These are phyloP conservation scores for Rallus crepitans DNA, from an alignment of 2,797 vertebrate genomes.

Conservation along the genomic window DNA sequence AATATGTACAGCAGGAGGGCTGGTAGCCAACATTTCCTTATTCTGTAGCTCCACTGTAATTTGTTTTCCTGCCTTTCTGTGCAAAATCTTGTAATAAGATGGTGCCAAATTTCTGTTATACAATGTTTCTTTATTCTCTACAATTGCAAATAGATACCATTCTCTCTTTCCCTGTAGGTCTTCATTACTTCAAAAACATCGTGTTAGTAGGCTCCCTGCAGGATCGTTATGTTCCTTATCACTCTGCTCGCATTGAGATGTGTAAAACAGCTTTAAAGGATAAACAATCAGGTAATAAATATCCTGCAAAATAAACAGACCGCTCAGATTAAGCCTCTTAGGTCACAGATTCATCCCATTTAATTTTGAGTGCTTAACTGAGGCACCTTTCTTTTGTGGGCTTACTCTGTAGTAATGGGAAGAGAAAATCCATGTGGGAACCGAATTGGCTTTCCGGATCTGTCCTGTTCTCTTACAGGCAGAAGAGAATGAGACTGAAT, in stretches of 20 bases:
- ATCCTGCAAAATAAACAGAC: not conserved
- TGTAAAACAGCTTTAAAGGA: constrained; percentile 99
- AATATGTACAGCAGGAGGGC: not conserved
- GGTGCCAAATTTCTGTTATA: not conserved
- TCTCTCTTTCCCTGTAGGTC: constrained; percentile 80
- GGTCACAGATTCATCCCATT: not conserved
- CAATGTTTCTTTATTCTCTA: not conserved
- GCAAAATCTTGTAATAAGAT: not conserved
- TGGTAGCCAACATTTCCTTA: not conserved
- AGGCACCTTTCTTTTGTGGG: rapidly evolving
- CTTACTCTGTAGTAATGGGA: not conserved
- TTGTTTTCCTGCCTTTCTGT: not conserved
- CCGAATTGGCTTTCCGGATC: not conserved
- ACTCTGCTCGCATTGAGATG: constrained; percentile 99
- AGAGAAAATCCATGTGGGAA: not conserved
- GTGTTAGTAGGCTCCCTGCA: constrained; percentile 96
- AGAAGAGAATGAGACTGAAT: not conserved
- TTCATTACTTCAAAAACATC: constrained; percentile 97
- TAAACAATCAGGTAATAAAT: constrained; percentile 92
- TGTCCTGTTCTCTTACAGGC: not conserved
- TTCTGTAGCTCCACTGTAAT: not conserved
- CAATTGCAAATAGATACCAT: not conserved
- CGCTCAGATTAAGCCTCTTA: not conserved
- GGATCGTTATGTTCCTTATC: constrained; percentile 98
- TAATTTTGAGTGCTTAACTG: not conserved